These are phyloP conservation scores for Dromiciops gliroides DNA, from an alignment of 2,113 vertebrate genomes.

Conservation along the genomic window DNA sequence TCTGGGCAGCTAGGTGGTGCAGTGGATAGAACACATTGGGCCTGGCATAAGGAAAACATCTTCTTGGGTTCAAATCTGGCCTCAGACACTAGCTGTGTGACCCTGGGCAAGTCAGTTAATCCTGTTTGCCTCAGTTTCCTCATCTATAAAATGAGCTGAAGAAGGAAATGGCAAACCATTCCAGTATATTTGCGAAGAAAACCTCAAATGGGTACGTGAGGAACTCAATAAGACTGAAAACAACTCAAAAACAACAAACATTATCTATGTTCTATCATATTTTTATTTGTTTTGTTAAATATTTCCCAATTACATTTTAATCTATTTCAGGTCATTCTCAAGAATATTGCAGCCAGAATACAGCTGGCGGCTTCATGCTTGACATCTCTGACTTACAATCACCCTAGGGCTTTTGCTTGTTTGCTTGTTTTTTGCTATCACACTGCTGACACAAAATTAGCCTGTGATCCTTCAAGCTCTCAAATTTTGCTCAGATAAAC, in stretches of 20 bases:
- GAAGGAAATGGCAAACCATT: neutral
- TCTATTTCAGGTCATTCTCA: neutral
- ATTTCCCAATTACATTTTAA: neutral
- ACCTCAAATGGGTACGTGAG: neutral
- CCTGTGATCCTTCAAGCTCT: neutral
- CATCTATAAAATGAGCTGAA: neutral
- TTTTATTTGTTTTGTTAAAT: neutral
- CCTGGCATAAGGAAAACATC: neutral
- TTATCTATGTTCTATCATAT: neutral
- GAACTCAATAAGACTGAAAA: neutral
- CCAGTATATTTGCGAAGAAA: neutral
- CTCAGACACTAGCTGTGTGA: neutral
- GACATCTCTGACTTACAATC: neutral
- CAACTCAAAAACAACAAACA: neutral
- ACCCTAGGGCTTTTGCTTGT: neutral
- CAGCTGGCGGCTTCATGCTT: neutral
- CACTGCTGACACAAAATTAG: neutral
- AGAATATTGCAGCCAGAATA: neutral
- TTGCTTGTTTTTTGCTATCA: neutral
- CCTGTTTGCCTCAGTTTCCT: neutral
- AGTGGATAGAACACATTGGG: neutral
- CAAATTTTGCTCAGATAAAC: neutral
- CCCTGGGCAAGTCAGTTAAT: neutral
- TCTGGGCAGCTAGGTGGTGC: neutral
- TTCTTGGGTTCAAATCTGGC: neutral